Evolutionary conservation across 2,888 invertebrate species (phyloP).

Genomic region (Ectemnius lituratus): DNA sequence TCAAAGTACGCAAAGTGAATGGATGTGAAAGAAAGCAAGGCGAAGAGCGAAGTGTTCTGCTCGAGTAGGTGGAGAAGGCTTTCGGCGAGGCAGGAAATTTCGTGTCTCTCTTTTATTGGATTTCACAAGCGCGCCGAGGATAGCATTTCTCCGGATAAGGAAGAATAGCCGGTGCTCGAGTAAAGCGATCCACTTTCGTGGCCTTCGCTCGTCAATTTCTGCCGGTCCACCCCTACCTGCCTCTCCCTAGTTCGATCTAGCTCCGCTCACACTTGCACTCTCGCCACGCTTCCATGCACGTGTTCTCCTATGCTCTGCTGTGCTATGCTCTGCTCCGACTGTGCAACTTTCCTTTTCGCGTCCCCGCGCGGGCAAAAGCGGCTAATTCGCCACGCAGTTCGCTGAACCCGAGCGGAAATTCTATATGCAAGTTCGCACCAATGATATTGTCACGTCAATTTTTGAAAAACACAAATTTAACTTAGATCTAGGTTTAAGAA

Average conservation of each 20-base stretch:
- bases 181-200: slow-evolving; percentile 67
- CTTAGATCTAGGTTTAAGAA: neutral
- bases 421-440: neutral
- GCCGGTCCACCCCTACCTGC: slow-evolving; percentile 45
- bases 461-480: neutral
- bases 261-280: neutral
- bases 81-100: neutral
- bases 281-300: slow-evolving; percentile 13
- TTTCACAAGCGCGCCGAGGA: slow-evolving; percentile 56
- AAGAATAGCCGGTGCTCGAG: slow-evolving; percentile 56
- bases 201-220: slow-evolving; percentile 62
- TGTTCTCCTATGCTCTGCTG: slow-evolving; percentile 19
- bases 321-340: slow-evolving; percentile 28
- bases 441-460: neutral
- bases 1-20: too few species aligned
- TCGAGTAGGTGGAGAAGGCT: too few species aligned
- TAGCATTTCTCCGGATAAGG: slow-evolving; percentile 71
- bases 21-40: too few species aligned
- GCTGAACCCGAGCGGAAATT: slow-evolving; percentile 12
- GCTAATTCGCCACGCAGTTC: slow-evolving; percentile 19
- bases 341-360: slow-evolving; percentile 60
- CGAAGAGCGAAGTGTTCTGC: too few species aligned
- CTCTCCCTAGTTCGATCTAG: neutral
- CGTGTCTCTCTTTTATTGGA: slow-evolving; percentile 29
- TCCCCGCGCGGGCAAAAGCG: neutral